Evolutionary conservation across 2,113 vertebrate species (phyloP), one percentile per base, ranked within the genome.

Genomic region (Trematomus loennbergii): DNA sequence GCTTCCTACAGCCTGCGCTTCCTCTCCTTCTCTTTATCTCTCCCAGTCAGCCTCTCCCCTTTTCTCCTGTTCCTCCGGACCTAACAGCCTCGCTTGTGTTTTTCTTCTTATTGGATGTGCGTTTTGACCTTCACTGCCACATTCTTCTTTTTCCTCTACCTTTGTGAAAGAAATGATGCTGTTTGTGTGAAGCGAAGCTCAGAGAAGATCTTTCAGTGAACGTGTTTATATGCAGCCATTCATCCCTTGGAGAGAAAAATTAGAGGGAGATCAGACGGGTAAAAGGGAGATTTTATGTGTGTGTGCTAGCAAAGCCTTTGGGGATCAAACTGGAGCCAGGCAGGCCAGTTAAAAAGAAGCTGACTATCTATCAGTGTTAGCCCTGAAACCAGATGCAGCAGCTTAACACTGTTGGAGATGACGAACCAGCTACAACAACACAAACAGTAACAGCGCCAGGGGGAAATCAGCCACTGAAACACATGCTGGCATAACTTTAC

Each of bases 21-120:
- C 88, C 82, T 90, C 88, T 89, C 83, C 65, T 58, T 57, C 15
- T 73, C 82, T 79, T 88, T 90, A 84, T 91, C 88, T 89, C 83
- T 60, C 57, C 3, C 46, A 75, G 50, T 59, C 82, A 83, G 82
- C 78, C 75, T 83, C 88, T 78, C 78, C 70, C 71, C 62, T 86
- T 78, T 76, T 74, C 82, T 87, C 80, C 48, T 49, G 4, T n/a
- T 88, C 65, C 69, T 83, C 73, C 52, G 3, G 78, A 78, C 75
- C 58, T 2, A 77, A 76, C 65, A 79, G 75, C 65, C 58, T 52
- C 4, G 11, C 65, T 54, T 50, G 13, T 83, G 78, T 79, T 86
- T 60, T 87, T 60, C 45, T 75, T 74, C 60, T 79, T 64, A 45
- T 82, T 79, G 72, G 71, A 85, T n/a, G 59, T 15, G 22, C 58